Percentiles rank a stretch among this genome's conserved stretches.
Conservation (phyloP, 2,888 invertebrate species). For the Hylaea fasciaria region DNA sequence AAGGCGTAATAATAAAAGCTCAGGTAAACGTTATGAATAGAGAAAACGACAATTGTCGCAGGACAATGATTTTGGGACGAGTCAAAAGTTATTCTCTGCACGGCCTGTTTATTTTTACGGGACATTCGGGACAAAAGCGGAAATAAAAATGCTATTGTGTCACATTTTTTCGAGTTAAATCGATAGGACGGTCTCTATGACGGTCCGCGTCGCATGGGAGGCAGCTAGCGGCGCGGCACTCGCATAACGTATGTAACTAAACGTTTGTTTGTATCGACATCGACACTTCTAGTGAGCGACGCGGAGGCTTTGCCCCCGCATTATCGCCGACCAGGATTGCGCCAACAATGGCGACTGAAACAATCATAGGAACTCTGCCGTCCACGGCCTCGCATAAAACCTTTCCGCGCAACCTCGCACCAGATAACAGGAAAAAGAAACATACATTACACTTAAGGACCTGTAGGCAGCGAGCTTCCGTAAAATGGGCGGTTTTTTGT, state of each 20-base stretch:
- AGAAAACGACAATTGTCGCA: conserved; percentile 70
- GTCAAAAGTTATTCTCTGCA: conserved; percentile 74
- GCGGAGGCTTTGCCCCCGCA: background rate
- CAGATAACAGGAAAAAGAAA: conserved; percentile 39
- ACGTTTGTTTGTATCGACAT: conserved; percentile 43
- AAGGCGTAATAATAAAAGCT: conserved; percentile 62
- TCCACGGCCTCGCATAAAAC: conserved; percentile 30
- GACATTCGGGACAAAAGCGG: conserved; percentile 50
- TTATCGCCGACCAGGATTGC: conserved; percentile 2
- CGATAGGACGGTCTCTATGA: conserved; percentile 54
- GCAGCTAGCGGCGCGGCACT: conserved; percentile 52
- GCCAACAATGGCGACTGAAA: conserved; percentile 56
- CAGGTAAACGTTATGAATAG: conserved; percentile 78
- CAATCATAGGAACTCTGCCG: conserved; percentile 39
- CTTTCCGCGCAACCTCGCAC: conserved; percentile 31
- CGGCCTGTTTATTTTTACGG: conserved; percentile 71
- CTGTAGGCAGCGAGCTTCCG: too few species aligned
- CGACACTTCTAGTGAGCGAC: conserved; percentile 1
- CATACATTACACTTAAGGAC: conserved; percentile 38
- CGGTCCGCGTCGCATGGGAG: conserved; percentile 54
- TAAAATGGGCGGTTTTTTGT: too few species aligned
- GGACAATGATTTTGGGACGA: conserved; percentile 75
- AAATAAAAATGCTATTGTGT: conserved; percentile 60
- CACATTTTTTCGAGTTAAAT: conserved; percentile 61
- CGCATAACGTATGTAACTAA: conserved; percentile 52